Evolutionary conservation across 1,140 invertebrate genomes (phyloP).

Genomic region (Drosophila insularis): DNA sequence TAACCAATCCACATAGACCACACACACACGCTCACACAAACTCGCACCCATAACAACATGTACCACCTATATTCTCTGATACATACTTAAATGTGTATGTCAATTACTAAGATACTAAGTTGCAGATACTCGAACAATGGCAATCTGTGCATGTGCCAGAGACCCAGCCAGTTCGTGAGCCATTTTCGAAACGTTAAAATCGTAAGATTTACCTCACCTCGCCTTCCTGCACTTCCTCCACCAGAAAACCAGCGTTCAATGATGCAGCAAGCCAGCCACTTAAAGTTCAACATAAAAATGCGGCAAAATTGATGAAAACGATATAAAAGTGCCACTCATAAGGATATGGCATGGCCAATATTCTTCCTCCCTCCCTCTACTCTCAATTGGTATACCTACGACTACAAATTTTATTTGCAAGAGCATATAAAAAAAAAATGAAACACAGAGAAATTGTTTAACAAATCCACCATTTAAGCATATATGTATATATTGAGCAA

Average conservation of each 20-base stretch:
- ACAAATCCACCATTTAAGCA: slow-evolving; percentile 4
- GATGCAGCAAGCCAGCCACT: slow-evolving; percentile 52
- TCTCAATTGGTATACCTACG: neutral
- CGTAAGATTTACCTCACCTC: neutral
- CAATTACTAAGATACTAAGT: slow-evolving; percentile 47
- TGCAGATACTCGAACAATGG: slow-evolving; percentile 24
- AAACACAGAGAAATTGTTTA: slow-evolving; percentile 1
- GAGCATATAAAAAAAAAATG: neutral
- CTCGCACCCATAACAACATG: neutral
- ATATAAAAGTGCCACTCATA: slow-evolving; percentile 44
- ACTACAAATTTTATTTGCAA: slow-evolving; percentile 9
- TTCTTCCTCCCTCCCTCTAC: neutral
- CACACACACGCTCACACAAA: neutral
- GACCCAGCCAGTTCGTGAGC: neutral
- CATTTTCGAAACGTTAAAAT: slow-evolving; percentile 15
- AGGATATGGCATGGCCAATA: slow-evolving; percentile 1
- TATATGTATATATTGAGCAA: slow-evolving; percentile 4
- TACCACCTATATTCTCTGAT: slow-evolving; percentile 24
- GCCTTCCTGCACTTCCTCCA: neutral
- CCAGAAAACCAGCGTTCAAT: slow-evolving; percentile 20
- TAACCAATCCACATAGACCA: slow-evolving; percentile 41
- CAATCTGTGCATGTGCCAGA: slow-evolving; percentile 10
- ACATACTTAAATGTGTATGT: slow-evolving; percentile 22
- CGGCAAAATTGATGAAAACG: slow-evolving; percentile 37
- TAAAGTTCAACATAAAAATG: slow-evolving; percentile 60